Conservation (phyloP, 2,888 invertebrate species). For the Lithophane ornitopus region DNA sequence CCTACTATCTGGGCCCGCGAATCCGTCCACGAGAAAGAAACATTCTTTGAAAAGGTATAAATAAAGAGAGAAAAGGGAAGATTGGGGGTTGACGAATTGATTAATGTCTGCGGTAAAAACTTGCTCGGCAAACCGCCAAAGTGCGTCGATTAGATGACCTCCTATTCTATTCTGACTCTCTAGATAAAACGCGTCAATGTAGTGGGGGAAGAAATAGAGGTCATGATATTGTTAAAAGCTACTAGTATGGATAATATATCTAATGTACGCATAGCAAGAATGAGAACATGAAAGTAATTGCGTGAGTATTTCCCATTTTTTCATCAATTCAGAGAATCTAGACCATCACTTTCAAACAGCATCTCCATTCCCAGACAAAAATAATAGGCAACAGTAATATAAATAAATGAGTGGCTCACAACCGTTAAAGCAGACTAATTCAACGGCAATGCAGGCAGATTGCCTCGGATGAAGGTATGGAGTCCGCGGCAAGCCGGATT, state of each 20-base stretch:
- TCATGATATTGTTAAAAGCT: background rate
- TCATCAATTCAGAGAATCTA: background rate
- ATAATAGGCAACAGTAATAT: slow-evolving; percentile 56
- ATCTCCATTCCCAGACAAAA: slow-evolving; percentile 21
- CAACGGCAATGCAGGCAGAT: slow-evolving; percentile 84
- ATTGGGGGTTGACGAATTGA: background rate
- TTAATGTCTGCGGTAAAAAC: background rate
- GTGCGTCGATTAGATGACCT: too few species aligned
- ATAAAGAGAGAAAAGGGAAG: background rate
- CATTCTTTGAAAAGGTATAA: background rate
- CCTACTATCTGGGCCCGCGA: slow-evolving; percentile 3
- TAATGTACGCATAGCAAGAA: background rate
- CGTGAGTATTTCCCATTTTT: background rate
- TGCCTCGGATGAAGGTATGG: slow-evolving; percentile 80
- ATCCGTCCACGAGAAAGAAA: background rate
- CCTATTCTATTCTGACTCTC: background rate
- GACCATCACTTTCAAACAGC: background rate
- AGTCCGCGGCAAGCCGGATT: slow-evolving; percentile 86
- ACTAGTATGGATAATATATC: background rate
- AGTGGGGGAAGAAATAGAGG: background rate
- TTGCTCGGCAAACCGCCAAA: background rate
- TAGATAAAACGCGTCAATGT: background rate
- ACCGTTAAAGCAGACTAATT: slow-evolving; percentile 80
- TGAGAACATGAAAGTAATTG: background rate
- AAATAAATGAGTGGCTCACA: slow-evolving; percentile 67